These are phyloP conservation scores for Chloroceryle aenea DNA, from an alignment of 2,113 vertebrate species.

Conservation along the genomic window DNA sequence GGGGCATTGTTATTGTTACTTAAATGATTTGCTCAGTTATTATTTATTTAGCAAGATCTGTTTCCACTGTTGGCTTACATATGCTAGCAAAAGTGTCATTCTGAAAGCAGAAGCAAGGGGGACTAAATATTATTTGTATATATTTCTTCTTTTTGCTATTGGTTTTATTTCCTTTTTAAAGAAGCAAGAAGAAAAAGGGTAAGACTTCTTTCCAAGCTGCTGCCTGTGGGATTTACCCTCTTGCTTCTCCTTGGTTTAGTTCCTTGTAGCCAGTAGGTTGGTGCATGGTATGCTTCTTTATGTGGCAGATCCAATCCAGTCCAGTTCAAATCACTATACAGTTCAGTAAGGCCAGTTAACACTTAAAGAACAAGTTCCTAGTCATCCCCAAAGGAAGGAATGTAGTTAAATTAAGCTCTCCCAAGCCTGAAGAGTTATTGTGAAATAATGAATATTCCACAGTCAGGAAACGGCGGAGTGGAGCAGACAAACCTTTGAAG, in stretches of 20 bases:
- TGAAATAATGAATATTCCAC: conserved; percentile 34
- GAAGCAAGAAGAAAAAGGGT: background rate
- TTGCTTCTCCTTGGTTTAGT: background rate
- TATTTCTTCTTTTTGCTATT: background rate
- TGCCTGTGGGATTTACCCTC: background rate
- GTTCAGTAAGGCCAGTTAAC: background rate
- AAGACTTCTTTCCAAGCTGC: background rate
- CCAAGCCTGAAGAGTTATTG: background rate
- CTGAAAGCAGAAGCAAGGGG: background rate
- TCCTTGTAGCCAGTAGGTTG: background rate
- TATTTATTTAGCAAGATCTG: background rate
- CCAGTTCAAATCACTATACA: background rate
- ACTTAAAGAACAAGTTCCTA: background rate
- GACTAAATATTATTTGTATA: background rate
- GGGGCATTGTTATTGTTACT: background rate
- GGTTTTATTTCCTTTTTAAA: background rate
- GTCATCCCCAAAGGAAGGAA: background rate
- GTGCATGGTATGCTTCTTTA: background rate
- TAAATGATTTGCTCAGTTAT: background rate
- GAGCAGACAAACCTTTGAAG: background rate
- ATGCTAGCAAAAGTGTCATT: background rate
- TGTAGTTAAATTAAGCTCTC: conserved; percentile 1
- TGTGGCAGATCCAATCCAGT: background rate
- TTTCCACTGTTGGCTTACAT: background rate
- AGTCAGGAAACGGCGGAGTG: background rate